These are phyloP conservation scores for Heliconius nattereri DNA, from an alignment of 1,140 invertebrate genomes.

Conservation along the genomic window DNA sequence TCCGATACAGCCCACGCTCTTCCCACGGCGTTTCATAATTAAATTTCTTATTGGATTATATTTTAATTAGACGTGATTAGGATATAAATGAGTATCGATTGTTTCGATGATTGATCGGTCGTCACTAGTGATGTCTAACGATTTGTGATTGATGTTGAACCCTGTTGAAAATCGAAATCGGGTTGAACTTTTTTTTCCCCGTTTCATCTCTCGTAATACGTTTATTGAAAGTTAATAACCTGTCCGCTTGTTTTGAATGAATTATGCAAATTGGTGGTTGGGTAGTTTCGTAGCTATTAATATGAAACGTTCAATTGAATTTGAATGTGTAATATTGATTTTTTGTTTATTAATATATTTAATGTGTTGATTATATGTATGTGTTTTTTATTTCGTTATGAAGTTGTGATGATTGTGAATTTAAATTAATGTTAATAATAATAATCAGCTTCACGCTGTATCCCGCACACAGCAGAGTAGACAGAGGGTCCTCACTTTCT, in stretches of 20 bases:
- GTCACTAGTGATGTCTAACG: constrained; percentile 56
- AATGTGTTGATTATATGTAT: not conserved
- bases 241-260: constrained; percentile 18
- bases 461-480: no score
- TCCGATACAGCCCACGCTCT: constrained; percentile 51
- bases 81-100: constrained; percentile 72
- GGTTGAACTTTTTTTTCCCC: constrained; percentile 39
- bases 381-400: not conserved
- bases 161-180: constrained; percentile 68
- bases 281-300: not conserved
- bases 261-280: constrained; percentile 2
- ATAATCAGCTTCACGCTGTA: no score
- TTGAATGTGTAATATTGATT: not conserved
- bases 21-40: constrained; percentile 61
- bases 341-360: not conserved
- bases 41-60: constrained; percentile 77
- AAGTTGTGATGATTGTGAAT: not conserved
- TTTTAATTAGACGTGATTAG: constrained; percentile 76
- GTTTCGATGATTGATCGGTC: constrained; percentile 58
- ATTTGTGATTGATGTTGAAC: constrained; percentile 58
- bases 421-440: not conserved
- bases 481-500: no score
- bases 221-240: constrained; percentile 39
- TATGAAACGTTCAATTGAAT: constrained; percentile 4
- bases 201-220: constrained; percentile 11